Base-by-base conservation (phyloP, 2,888 invertebrate genomes). In the Xiphydria camelus region DNA sequence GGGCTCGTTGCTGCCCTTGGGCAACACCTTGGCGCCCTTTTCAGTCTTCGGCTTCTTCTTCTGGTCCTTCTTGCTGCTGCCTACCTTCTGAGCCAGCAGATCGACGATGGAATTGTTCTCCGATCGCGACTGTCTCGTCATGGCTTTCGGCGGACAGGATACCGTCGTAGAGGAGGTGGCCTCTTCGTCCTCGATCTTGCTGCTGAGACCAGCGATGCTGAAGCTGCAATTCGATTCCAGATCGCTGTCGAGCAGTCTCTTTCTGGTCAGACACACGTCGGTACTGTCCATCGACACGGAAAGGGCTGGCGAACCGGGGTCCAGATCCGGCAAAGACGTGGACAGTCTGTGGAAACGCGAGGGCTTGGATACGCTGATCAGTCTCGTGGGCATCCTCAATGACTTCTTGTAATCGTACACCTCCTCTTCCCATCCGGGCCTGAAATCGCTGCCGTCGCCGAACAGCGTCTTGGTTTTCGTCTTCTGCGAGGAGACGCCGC, bases 351-450 rank as follows among this genome's bases (percentile, higher is more conserved):
- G 81, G 63, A 83, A 82, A 33, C 85, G 83, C 18, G 85, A 85
- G 1, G 88, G 86, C 55, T 87, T 82, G 21, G 88, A 86, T 43
- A 91, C 87, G 25, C 87, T 88, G 56, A 92, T 92, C 38, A 92
- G 78, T 58, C 87, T 83, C 22, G 87, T 81, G 1, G 92, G 91
- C 83, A 92, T 89, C 59, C 91, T 83, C 12, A 91, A 76, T 1
- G 91, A 88, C 57, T 88, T 82, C 70, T 92, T 92, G 66, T 87
- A 92, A 59, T 84, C 85, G 64, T 88, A 90, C 12, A 91, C 82
- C 64, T 91, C 91, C 66, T 90, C 87, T 75, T 89, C 89, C 89
- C 89, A 90, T 0, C 89, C 88, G 0, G 89, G 88, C 57, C 84
- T 81, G 63, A 88, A 88, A 64, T 85, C 85, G 29, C 85, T 84